Base-by-base conservation (phyloP, 2,888 invertebrate genomes). In the Ornithoptera alexandrae region DNA sequence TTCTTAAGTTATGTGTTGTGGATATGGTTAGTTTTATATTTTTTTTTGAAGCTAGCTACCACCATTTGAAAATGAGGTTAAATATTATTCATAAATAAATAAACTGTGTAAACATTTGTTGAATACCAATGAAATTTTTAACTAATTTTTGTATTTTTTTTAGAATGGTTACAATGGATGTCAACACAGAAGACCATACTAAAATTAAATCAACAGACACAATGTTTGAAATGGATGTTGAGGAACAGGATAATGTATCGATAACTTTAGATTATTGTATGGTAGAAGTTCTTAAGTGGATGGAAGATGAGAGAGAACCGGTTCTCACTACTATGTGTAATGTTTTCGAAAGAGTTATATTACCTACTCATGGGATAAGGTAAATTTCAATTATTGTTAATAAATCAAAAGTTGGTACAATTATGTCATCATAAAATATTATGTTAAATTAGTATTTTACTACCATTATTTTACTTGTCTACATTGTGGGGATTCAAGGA, bases 341-440 rank as follows among this genome's bases (percentile, higher is more conserved):
- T 72, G 94, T 95, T 3, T 98, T 98, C 85, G 97, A 98, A 77
- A 94, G 94, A 78, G 92, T 96, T 56, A 94, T 98, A 74, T 86
- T 98, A 71, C 96, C 96, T 0, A 97, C 97, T 0, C 95, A 97
- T 85, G 96, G 96, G 42, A 96, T 96, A 56, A 87, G 86, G 93
- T 93, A 72, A 78, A 78, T 50, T 50, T 50, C 50, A 50, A 50
- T 50, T 1, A 18, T 50, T 50, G 10, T 10, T 39, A 39, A 39
- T 10, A 39, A 7, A 39, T 39, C 39, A 39, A 4, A 30, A 30
- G 5, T 30, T 30, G 30, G 3, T 30, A 39, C 10, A 39, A 39
- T 39, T 39, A 7, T 39, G 10, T 10, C 39, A 39, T 10, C 39
- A 39, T 10, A 39, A 39, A 39, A 10, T 39, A 39, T 39, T 10